These are phyloP conservation scores for Palythoa caribaeorum DNA, from an alignment of 92 coral and sea anemone genomes.

Conservation along the genomic window DNA sequence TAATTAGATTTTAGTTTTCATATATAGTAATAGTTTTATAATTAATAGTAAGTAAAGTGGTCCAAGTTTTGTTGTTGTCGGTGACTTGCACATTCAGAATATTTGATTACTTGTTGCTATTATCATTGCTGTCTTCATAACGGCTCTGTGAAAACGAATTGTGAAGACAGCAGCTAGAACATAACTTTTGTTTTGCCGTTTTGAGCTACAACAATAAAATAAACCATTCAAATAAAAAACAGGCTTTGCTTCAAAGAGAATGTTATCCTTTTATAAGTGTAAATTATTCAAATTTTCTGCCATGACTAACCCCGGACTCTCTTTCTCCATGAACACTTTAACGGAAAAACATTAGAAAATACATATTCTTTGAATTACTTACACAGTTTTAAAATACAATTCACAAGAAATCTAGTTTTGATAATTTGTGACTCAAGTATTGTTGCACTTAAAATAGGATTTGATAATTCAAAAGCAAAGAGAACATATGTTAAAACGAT, in stretches of 20 bases:
- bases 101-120: too few relatives aligned
- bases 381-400: conserved; percentile 15
- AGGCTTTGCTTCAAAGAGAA: background rate
- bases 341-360: background rate
- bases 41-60: too few relatives aligned
- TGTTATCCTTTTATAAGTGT: background rate
- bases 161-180: too few relatives aligned
- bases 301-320: background rate
- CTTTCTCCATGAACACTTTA: background rate
- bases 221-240: background rate
- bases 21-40: too few relatives aligned
- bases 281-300: background rate
- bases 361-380: background rate
- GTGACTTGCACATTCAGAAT: too few relatives aligned
- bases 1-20: too few relatives aligned
- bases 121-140: too few relatives aligned
- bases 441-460: conserved; percentile 22
- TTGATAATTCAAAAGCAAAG: background rate
- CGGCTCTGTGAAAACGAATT: too few relatives aligned
- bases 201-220: background rate
- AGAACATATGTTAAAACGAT: conserved; percentile 10
- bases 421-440: conserved; percentile 20
- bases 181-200: background rate
- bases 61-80: too few relatives aligned
- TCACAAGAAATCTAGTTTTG: conserved; percentile 27